Conservation (phyloP, 2,113 vertebrate species). For the Triplophysa tibetana region DNA sequence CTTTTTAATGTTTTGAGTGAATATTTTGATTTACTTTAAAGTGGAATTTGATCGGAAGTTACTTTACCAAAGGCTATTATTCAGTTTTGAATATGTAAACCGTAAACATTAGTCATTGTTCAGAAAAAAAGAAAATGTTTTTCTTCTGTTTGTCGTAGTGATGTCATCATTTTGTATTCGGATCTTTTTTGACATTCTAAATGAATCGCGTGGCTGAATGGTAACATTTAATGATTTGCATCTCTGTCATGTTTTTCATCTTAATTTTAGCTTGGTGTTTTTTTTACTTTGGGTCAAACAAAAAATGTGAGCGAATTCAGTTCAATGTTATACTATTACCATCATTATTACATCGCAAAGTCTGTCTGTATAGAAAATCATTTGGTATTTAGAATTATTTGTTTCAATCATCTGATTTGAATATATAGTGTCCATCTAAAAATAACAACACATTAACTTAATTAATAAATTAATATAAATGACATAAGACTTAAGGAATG, state of each 20-base stretch:
- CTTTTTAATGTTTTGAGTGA: not conserved
- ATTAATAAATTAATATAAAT: conserved; percentile 3
- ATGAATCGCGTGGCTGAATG: not conserved
- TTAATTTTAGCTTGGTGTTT: not conserved
- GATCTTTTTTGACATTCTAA: conserved; percentile 14
- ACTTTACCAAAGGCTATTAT: conserved; percentile 2
- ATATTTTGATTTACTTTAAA: not conserved
- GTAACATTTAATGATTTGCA: not conserved
- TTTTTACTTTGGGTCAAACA: conserved; percentile 3
- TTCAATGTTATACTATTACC: not conserved
- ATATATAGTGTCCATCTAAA: not conserved
- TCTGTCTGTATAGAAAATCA: not conserved
- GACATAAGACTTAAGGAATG: not conserved
- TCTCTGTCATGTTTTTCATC: conserved; percentile 4
- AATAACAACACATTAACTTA: not conserved
- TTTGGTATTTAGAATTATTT: not conserved
- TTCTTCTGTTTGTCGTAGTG: not conserved
- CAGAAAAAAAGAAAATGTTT: not conserved
- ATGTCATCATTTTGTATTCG: conserved; percentile 17
- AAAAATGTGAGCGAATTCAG: not conserved
- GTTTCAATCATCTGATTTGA: not conserved
- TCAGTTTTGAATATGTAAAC: conserved; percentile 1
- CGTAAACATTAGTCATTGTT: conserved; percentile 12
- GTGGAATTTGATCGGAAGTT: not conserved
- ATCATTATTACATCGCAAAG: not conserved